Base-by-base conservation (phyloP, 2,888 invertebrate genomes). In the Cryptus armator region DNA sequence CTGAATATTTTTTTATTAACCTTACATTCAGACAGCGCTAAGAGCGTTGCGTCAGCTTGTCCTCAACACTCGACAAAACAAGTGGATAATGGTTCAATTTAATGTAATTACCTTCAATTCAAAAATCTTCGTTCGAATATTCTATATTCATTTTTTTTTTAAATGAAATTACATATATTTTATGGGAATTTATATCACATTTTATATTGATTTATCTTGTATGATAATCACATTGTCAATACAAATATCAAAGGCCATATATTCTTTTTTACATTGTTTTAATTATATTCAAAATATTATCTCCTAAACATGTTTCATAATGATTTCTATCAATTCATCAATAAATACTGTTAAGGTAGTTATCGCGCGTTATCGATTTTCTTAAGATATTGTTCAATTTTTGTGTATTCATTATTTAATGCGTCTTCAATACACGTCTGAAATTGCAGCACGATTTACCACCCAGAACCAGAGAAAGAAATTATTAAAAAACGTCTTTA, bases 21-120 rank as follows among this genome's bases (percentile, higher is more conserved):
- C 19, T 19, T 19, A 19, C 19, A 19, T 19, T 19, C 19, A 19
- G 19, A 19, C 19, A 19, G 19, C 19, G 19, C 19, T 19, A 19
- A 19, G 19, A 19, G 19, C 19, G 19, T 19, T 19, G 19, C 19
- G 19, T 19, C 19, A 19, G 1, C 19, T 19, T 19, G 19, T 19
- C 19, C 19, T 19, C 19, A 19, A 19, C 19, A 19, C 19, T 19
- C 16, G 5, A 51, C n/a, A 5, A n/a, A 59, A 59, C 6, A 59
- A 24, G 19, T 2, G 1, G 10, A 32, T 12, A 14, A 62, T 6
- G 24, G 72, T 46, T 44, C 12, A 14, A 59, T 29, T 46, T 48
- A 48, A 32, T 48, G 80, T 82, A 24, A 74, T 71, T 37, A 14
- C n/a, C 12, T 71, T 72, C 46, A 48, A 43, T 80, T 10, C 6